Evolutionary conservation across 2,888 invertebrate species (phyloP).

Genomic region (Anorthoa munda): DNA sequence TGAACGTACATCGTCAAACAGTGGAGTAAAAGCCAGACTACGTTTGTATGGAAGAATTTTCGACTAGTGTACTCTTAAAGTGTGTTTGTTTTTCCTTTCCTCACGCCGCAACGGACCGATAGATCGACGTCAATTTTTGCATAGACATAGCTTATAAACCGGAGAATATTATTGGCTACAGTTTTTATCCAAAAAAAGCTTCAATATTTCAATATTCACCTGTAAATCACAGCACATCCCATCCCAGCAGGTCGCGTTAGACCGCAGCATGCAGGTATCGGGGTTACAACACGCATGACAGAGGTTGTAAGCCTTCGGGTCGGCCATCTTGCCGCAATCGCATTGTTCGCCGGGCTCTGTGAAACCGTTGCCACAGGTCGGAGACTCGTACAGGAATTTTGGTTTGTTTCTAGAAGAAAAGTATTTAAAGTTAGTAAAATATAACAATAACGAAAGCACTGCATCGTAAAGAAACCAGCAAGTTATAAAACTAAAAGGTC

Average conservation of each 20-base stretch:
- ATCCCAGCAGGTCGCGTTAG: conserved; percentile 98
- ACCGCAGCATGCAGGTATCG: conserved; percentile 96
- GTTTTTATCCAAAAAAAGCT: not conserved
- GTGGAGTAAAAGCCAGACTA: no score
- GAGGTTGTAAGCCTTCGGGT: conserved; percentile 91
- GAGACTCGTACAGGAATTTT: conserved; percentile 94
- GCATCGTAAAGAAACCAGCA: no score
- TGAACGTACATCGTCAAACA: no score
- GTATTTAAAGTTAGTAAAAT: not conserved
- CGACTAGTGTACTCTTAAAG: no score
- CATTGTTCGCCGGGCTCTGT: conserved; percentile 99
- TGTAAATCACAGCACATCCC: conserved; percentile 97
- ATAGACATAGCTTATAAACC: not conserved
- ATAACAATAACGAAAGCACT: not conserved
- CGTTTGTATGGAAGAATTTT: no score
- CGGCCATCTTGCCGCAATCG: conserved; percentile 97
- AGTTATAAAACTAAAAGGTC: no score
- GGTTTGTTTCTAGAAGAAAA: conserved; percentile 94
- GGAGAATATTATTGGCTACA: not conserved
- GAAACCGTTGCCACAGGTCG: conserved; percentile 98
- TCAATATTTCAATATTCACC: conserved; percentile 67
- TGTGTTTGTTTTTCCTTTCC: no score
- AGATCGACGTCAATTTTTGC: not conserved
- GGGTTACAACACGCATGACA: conserved; percentile 95
- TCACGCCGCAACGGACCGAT: not conserved